Percentiles rank a stretch among this genome's conserved stretches.
phyloP scores from a whole-genome alignment of 92 coral and sea anemone genomes.

The Muricea muricata region DNA sequence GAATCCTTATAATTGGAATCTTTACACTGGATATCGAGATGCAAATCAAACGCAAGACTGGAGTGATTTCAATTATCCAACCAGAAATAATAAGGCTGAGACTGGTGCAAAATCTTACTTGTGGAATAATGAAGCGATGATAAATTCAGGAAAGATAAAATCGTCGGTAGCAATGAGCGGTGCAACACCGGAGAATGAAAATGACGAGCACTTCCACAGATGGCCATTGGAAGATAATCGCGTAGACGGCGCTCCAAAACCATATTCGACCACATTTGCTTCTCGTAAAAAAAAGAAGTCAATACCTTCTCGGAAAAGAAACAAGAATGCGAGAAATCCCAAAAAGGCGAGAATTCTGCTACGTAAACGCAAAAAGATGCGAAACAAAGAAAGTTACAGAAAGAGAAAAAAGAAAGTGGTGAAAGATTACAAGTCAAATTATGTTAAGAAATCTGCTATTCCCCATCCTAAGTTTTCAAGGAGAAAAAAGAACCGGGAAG shows the following conservation, averaged over 20 bases:
- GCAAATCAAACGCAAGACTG: neutral
- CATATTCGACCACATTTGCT: neutral
- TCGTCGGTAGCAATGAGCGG: neutral
- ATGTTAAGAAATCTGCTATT: slow-evolving; percentile 22
- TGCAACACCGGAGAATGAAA: neutral
- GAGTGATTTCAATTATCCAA: neutral
- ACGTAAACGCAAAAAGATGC: neutral
- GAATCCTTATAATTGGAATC: neutral
- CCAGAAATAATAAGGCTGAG: neutral
- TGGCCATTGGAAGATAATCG: slow-evolving; percentile 29
- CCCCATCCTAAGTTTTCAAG: neutral
- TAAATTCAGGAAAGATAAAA: neutral
- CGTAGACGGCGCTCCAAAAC: neutral
- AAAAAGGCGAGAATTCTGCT: neutral
- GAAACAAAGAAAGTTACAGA: neutral
- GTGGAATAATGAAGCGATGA: neutral
- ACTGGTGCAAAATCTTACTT: neutral
- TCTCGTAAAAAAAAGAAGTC: neutral
- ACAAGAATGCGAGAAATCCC: neutral
- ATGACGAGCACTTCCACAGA: slow-evolving; percentile 6
- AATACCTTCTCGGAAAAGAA: too few species aligned
- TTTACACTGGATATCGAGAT: neutral
- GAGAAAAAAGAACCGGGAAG: neutral
- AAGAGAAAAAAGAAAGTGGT: neutral
- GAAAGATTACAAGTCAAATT: neutral